Evolutionary conservation across 2,113 vertebrate genomes (phyloP), one percentile per base, ranked within the genome.

Genomic region (Mormyrus iriodes): DNA sequence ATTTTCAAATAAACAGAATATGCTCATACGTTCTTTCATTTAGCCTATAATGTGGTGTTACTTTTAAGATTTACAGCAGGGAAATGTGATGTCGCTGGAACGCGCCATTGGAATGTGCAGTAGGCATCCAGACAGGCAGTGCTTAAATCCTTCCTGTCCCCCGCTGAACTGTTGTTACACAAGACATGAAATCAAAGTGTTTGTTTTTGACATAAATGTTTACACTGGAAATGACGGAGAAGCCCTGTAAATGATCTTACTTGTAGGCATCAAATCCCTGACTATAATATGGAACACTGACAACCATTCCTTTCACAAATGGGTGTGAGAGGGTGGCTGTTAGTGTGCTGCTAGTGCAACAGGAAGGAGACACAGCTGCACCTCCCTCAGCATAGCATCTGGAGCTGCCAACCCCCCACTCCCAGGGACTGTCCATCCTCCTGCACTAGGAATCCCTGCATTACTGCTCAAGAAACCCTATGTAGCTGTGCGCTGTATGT

Each of bases 131-230:
- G 61, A 65, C 61, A 65, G n/a, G n/a, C 61, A 3, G 9, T 12
- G 61, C n/a, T 65, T 27, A n/a, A 27, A 27, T n/a, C 61, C n/a
- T 65, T 65, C 61, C 61, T 65, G 61, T 65, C 61, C n/a, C n/a
- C 61, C 4, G 61, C 61, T 27, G 9, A 65, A 65, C 3, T 31
- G 61, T 10, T 65, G 61, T 31, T 27, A 31, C 61, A 27, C n/a
- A 31, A 65, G n/a, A 31, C 61, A 65, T 65, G 61, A 27, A 65
- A 65, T 65, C n/a, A 27, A 65, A 65, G 61, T 69, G 61, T 69
- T 69, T 69, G 61, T 69, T 69, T 69, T 69, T 69, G n/a, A 31
- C 61, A 69, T 69, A 69, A 69, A 69, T 69, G 61, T 69, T 69
- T 69, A 69, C 61, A 69, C 61, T 69, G 27, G 31, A 69, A 69